Base-by-base conservation (phyloP, 2,888 invertebrate genomes). In the Barypeithes pellucidus region DNA sequence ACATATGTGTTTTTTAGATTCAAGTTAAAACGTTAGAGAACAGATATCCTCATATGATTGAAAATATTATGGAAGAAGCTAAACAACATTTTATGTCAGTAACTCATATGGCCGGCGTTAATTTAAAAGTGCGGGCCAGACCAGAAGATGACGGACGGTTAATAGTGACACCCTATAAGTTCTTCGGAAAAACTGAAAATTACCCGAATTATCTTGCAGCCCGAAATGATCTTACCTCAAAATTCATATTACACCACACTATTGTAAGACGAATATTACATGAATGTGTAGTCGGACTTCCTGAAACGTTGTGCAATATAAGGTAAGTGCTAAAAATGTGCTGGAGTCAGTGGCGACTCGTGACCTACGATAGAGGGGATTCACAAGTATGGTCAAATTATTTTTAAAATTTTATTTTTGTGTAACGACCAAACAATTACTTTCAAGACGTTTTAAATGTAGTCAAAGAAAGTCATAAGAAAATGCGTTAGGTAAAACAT, bases 71-170 rank as follows among this genome's bases (percentile, higher is more conserved):
- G 72, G 80, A 85, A 3, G 91, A 91, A 80, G 88, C 88, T 52
- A 87, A 90, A 78, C 81, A 81, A 0, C 90, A 91, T 77, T 93
- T 90, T 87, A 87, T 90, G 77, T 85, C 85, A 18, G 87, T 91
- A 60, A 89, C 92, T 67, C 91, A 92, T 77, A 85, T 88, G 0
- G 88, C 90, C 39, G 92, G 92, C 11, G 89, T 93, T 57, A 90
- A 89, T 79, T 89, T 89, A 36, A 89, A 92, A 67, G 87, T 93
- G 14, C 87, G 89, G 39, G 90, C 91, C 63, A 83, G 87, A 41
- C 90, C 90, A 45, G 88, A 90, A 43, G 88, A 88, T 5, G 85
- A 88, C 2, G 86, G 85, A 16, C 86, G 87, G 72, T 86, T 87
- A 75, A 82, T 81, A 72, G 88, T 90, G 80, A 84, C 86, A 22